These are phyloP conservation scores for Amphipoea oculea DNA, from an alignment of 2,888 invertebrate species.

Conservation along the genomic window DNA sequence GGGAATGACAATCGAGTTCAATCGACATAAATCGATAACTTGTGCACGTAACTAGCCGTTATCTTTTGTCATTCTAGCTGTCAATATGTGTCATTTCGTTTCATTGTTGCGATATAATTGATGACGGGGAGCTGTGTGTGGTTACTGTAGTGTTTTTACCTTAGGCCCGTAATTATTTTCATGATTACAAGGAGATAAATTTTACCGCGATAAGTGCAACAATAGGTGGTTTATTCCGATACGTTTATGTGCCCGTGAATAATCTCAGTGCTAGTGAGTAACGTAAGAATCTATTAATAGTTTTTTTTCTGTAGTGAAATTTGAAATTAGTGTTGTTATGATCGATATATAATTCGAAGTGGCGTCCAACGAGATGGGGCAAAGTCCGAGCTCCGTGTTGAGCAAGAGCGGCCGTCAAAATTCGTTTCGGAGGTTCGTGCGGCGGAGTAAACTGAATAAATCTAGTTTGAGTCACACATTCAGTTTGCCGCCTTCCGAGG, in stretches of 20 bases:
- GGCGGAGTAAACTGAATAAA: conserved; percentile 86
- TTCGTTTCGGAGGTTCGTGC: conserved; percentile 85
- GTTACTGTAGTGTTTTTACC: conserved; percentile 54
- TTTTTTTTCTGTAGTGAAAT: conserved; percentile 76
- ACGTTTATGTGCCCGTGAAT: conserved; percentile 50
- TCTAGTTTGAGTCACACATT: conserved; percentile 88
- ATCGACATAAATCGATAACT: conserved; percentile 17
- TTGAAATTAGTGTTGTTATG: conserved; percentile 75
- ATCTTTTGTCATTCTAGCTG: conserved; percentile 60
- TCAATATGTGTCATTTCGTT: conserved; percentile 51
- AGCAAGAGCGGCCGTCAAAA: conserved; percentile 82
- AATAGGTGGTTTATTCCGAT: conserved; percentile 53
- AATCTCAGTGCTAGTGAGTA: conserved; percentile 71
- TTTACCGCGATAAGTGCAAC: conserved; percentile 61
- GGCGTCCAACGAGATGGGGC: conserved; percentile 85
- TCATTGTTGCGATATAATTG: conserved; percentile 69
- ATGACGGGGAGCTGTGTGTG: conserved; percentile 64
- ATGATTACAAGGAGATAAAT: conserved; percentile 58
- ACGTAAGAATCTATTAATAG: conserved; percentile 80
- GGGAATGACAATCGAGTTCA: not conserved
- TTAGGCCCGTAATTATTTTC: conserved; percentile 60
- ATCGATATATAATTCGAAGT: conserved; percentile 78
- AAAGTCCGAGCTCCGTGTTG: conserved; percentile 87
- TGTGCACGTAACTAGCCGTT: conserved; percentile 38
- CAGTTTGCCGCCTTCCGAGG: conserved; percentile 87